phyloP scores from a whole-genome alignment of 2,113 vertebrate species.

The Ptilorrhoa leucosticta region DNA sequence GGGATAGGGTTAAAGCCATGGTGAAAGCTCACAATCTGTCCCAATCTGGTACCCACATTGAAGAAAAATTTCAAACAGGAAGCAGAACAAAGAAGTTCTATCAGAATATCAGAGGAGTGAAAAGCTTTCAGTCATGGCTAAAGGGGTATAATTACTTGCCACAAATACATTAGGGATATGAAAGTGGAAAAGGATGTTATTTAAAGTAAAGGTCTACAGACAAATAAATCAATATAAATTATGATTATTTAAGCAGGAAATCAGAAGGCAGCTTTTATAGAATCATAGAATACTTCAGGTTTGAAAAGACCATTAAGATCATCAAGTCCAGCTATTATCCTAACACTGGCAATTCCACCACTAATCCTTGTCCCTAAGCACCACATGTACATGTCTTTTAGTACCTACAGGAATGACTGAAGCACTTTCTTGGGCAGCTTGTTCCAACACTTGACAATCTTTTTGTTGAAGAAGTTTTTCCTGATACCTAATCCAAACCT shows the following conservation, averaged over 20 bases:
- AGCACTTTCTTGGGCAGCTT: background rate
- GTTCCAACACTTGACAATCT: background rate
- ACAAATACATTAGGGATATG: background rate
- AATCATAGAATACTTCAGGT: background rate
- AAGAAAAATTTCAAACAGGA: background rate
- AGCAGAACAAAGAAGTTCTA: background rate
- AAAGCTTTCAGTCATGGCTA: background rate
- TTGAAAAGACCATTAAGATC: background rate
- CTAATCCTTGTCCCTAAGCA: background rate
- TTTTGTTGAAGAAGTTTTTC: background rate
- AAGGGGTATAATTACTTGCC: background rate
- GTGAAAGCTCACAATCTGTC: background rate
- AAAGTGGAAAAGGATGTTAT: background rate
- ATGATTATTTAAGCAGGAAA: background rate
- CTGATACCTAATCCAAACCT: background rate
- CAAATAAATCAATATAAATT: background rate
- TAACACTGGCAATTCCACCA: background rate
- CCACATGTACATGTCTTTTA: background rate
- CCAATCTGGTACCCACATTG: background rate
- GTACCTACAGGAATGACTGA: background rate
- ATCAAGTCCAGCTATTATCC: rapidly evolving
- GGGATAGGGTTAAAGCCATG: background rate
- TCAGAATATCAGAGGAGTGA: background rate
- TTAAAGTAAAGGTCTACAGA: background rate
- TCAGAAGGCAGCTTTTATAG: background rate